phyloP scores from a whole-genome alignment of 2,888 invertebrate species.

The Nowickia ferox region DNA sequence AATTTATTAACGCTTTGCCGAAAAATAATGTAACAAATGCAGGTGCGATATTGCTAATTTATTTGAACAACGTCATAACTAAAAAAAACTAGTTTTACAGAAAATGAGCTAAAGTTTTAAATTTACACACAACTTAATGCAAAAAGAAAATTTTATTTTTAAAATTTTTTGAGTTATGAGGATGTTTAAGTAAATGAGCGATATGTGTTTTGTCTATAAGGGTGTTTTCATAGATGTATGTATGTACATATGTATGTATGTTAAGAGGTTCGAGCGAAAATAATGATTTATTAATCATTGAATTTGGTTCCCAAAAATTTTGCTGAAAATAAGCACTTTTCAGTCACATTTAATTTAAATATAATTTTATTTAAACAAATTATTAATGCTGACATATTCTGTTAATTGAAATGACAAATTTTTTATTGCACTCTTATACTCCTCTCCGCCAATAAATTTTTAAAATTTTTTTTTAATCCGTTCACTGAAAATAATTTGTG shows the following conservation, averaged over 20 bases:
- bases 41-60: background rate
- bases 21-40: slow-evolving; percentile 13
- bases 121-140: too few species aligned
- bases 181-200: too few species aligned
- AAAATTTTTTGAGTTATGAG: too few species aligned
- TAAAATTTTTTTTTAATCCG: background rate
- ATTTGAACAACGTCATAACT: too few species aligned
- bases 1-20: slow-evolving; percentile 11
- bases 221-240: too few species aligned
- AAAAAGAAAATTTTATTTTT: too few species aligned
- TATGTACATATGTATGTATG: too few species aligned
- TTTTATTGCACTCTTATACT: slow-evolving; percentile 2
- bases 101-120: too few species aligned
- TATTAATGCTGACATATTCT: background rate
- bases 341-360: background rate
- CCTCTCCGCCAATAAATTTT: background rate
- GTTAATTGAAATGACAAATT: slow-evolving; percentile 2
- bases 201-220: too few species aligned
- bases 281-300: too few species aligned
- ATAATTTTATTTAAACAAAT: background rate
- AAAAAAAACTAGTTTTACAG: too few species aligned
- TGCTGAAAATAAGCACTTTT: background rate
- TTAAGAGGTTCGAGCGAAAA: too few species aligned
- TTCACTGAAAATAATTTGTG: slow-evolving; percentile 13
- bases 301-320: background rate